phyloP scores from a whole-genome alignment of 2,888 invertebrate genomes.

The Ommatoiulus sabulosus region DNA sequence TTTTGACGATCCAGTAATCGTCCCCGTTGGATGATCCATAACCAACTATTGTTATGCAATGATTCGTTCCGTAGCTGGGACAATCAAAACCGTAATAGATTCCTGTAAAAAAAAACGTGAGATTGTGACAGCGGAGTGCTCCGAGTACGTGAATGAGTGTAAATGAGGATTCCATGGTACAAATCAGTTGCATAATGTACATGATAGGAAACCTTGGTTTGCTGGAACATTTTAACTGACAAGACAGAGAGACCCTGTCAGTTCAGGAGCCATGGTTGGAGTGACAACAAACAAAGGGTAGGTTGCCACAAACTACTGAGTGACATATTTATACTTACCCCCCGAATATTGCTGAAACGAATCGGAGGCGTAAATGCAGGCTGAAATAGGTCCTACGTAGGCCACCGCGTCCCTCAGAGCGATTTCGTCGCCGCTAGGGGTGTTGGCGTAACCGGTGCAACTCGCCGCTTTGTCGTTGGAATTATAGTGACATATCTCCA shows the following conservation, averaged over 20 bases:
- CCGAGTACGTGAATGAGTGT: no score
- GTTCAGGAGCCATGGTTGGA: no score
- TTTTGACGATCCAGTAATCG: constrained; percentile 90
- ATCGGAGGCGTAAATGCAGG: constrained; percentile 89
- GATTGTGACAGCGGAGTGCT: no score
- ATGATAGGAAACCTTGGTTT: no score
- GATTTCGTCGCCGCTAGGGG: constrained; percentile 79
- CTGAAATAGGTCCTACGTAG: constrained; percentile 84
- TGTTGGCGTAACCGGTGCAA: constrained; percentile 70
- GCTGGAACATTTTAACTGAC: no score
- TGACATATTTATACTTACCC: no score
- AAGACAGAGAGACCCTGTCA: no score
- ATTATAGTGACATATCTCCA: not conserved
- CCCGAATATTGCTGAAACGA: constrained; percentile 84
- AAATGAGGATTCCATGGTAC: no score
- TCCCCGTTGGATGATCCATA: constrained; percentile 76
- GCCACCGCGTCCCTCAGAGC: constrained; percentile 83
- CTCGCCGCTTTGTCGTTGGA: constrained; percentile 75
- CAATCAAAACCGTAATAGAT: constrained; percentile 86
- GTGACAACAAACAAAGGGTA: no score
- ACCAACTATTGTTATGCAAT: constrained; percentile 86
- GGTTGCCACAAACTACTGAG: no score
- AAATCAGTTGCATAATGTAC: no score
- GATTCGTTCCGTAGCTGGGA: constrained; percentile 78
- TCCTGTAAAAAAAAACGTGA: constrained; percentile 68